phyloP scores from a whole-genome alignment of 2,113 vertebrate genomes.

The Tamias sibiricus region DNA sequence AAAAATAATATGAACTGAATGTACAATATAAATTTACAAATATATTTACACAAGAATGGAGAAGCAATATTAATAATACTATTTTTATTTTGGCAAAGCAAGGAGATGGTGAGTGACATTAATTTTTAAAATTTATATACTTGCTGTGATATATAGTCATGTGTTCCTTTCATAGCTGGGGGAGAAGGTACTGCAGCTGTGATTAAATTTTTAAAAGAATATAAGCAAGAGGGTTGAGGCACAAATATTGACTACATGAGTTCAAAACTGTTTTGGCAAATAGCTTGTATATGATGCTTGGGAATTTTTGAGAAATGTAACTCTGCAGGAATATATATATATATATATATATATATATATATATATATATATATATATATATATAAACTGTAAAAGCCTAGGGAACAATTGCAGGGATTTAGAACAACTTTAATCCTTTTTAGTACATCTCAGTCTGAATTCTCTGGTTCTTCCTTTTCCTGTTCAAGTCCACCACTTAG shows the following conservation, averaged over 20 bases:
- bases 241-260: not conserved
- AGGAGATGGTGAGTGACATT: not conserved
- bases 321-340: not conserved
- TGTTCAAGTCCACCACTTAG: not conserved
- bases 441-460: not conserved
- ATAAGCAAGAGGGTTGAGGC: not conserved
- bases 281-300: not conserved
- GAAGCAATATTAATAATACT: not conserved
- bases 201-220: not conserved
- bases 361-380: no score
- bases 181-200: not conserved
- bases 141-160: not conserved
- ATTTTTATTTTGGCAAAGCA: not conserved
- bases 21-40: not conserved
- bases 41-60: not conserved
- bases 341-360: no score
- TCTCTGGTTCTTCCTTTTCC: not conserved
- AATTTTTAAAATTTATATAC: not conserved
- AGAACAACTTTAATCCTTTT: not conserved
- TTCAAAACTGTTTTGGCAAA: not conserved
- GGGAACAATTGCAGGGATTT: not conserved
- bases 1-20: constrained; percentile 10
- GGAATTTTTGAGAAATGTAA: not conserved
- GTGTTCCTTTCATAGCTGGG: not conserved
- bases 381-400: not conserved